Conservation (phyloP, 1,140 invertebrate genomes). For the Goniozus legneri region DNA sequence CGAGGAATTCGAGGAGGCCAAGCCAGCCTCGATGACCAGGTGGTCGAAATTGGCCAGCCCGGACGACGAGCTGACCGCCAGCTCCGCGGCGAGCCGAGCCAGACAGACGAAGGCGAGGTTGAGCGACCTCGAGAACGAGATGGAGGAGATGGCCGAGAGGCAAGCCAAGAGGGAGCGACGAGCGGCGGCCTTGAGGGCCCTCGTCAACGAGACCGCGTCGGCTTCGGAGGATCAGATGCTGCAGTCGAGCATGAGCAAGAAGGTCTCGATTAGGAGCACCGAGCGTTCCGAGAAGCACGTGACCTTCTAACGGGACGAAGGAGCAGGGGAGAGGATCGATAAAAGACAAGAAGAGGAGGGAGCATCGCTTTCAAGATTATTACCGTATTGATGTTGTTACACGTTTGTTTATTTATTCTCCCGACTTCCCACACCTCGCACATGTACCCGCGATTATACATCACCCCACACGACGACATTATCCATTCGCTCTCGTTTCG, state of each 20-base stretch:
- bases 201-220: slow-evolving; percentile 41
- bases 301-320: no score
- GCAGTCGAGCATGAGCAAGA: slow-evolving; percentile 23
- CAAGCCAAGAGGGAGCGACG: slow-evolving; percentile 50
- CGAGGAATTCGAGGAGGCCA: slow-evolving; percentile 51
- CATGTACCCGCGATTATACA: no score
- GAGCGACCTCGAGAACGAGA: slow-evolving; percentile 51
- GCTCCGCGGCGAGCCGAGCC: slow-evolving; percentile 43
- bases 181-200: slow-evolving; percentile 42
- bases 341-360: no score
- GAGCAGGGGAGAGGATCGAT: no score
- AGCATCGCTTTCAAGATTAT: no score
- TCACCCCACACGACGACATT: no score
- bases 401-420: no score
- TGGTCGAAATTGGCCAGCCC: slow-evolving; percentile 42
- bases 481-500: no score
- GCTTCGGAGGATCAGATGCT: slow-evolving; percentile 12
- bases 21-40: slow-evolving; percentile 33
- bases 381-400: no score
- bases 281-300: slow-evolving; percentile 39
- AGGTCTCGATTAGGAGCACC: slow-evolving; percentile 22
- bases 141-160: slow-evolving; percentile 52
- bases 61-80: slow-evolving; percentile 21
- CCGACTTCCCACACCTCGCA: no score
- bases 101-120: slow-evolving; percentile 47